These are phyloP conservation scores for Euspilapteryx auroguttella DNA, from an alignment of 2,888 invertebrate genomes.

Conservation along the genomic window DNA sequence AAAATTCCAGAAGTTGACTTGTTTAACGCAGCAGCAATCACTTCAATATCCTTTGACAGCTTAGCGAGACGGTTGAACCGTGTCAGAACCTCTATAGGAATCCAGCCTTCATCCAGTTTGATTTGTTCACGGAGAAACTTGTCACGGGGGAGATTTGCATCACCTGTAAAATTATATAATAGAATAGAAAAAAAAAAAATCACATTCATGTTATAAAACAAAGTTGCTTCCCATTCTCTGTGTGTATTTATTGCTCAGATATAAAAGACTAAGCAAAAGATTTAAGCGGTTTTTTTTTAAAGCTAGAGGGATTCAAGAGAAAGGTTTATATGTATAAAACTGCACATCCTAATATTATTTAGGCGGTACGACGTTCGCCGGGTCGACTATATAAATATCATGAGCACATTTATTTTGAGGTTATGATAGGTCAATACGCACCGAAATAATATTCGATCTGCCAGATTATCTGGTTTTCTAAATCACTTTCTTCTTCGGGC, in stretches of 20 bases:
- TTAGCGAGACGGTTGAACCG: slow-evolving; percentile 86
- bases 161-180: slow-evolving; percentile 65
- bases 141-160: slow-evolving; percentile 89
- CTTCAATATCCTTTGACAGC: slow-evolving; percentile 67
- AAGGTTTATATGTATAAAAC: no score
- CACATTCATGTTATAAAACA: no score
- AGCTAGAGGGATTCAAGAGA: no score
- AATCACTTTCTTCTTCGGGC: slow-evolving; percentile 15
- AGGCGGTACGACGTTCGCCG: no score
- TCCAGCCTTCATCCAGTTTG: slow-evolving; percentile 88
- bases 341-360: no score
- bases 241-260: no score
- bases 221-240: no score
- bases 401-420: background rate
- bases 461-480: slow-evolving; percentile 66
- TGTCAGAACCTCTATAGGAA: slow-evolving; percentile 78
- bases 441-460: slow-evolving; percentile 70
- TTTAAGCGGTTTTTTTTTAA: no score
- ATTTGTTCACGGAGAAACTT: slow-evolving; percentile 90
- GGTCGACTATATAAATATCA: no score
- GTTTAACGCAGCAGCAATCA: slow-evolving; percentile 74
- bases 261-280: no score
- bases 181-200: background rate
- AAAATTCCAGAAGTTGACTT: slow-evolving; percentile 74
- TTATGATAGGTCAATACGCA: no score